A percentile compares a stretch with the other conserved stretches of the same genome.
These are phyloP conservation scores for Jaculus jaculus DNA, from an alignment of 2,113 vertebrate genomes.

Conservation along the genomic window DNA sequence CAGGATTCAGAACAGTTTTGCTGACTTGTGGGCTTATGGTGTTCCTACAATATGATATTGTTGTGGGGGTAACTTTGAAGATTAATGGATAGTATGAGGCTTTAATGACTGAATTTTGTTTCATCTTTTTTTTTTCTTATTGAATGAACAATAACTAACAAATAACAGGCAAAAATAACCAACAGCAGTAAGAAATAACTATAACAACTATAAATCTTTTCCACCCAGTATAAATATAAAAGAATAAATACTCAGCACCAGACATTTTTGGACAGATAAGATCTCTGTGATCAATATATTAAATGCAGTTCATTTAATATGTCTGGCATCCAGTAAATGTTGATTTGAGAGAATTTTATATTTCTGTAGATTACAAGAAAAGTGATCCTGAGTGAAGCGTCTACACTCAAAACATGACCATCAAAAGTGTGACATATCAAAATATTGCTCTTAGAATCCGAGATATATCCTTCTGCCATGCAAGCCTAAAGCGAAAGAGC, in stretches of 20 bases:
- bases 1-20: conserved; percentile 56
- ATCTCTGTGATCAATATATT: conserved; percentile 35
- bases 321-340: conserved; percentile 57
- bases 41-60: neutral
- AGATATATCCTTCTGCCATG: conserved; percentile 62
- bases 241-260: conserved; percentile 12
- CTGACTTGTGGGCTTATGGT: conserved; percentile 6
- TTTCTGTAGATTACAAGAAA: conserved; percentile 58
- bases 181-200: conserved; percentile 15
- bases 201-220: neutral
- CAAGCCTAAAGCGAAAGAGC: conserved; percentile 44
- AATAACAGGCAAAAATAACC: too few relatives aligned
- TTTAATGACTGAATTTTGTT: conserved; percentile 55
- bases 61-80: conserved; percentile 51
- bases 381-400: conserved; percentile 62
- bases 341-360: conserved; percentile 60
- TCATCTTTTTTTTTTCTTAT: conserved; percentile 19
- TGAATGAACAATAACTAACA: conserved; percentile 44
- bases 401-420: conserved; percentile 66
- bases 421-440: conserved; percentile 71
- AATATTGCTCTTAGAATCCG: conserved; percentile 71
- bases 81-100: conserved; percentile 52
- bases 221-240: conserved; percentile 6
- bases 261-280: conserved; percentile 25
- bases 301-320: conserved; percentile 50